These are phyloP conservation scores for Taeniopygia guttata DNA, from an alignment of 2,797 vertebrate species.

Conservation along the genomic window DNA sequence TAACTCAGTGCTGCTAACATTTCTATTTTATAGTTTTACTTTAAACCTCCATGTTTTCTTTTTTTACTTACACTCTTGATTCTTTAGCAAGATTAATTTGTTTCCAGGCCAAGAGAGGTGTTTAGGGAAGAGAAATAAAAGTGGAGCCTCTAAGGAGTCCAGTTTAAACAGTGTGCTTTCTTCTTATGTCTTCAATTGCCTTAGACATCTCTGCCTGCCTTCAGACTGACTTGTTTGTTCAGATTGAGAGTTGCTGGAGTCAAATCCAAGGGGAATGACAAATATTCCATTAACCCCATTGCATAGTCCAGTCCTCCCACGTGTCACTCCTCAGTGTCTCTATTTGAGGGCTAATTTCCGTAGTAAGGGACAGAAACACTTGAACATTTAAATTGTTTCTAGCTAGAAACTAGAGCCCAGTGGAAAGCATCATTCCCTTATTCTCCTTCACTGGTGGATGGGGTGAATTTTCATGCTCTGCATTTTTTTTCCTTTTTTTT, in stretches of 20 bases:
- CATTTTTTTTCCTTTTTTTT: background rate
- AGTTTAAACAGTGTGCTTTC: background rate
- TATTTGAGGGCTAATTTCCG: background rate
- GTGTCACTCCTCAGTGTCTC: background rate
- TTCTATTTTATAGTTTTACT: background rate
- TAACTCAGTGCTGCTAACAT: background rate
- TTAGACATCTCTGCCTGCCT: background rate
- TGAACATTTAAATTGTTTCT: background rate
- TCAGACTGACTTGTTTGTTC: background rate
- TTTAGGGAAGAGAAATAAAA: background rate
- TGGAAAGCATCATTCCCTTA: background rate
- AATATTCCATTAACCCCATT: background rate
- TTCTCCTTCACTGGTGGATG: background rate
- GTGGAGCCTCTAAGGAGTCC: background rate
- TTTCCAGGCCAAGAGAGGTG: background rate
- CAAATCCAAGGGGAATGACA: background rate
- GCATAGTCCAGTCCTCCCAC: rapidly evolving
- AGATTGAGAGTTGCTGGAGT: background rate
- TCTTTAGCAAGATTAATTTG: background rate
- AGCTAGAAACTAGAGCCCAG: background rate
- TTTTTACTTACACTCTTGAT: background rate
- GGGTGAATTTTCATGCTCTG: background rate
- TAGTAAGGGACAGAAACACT: background rate
- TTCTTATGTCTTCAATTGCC: background rate
- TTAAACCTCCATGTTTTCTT: background rate